Evolutionary conservation across 2,113 vertebrate genomes (phyloP).

Genomic region (Bubo bubo): DNA sequence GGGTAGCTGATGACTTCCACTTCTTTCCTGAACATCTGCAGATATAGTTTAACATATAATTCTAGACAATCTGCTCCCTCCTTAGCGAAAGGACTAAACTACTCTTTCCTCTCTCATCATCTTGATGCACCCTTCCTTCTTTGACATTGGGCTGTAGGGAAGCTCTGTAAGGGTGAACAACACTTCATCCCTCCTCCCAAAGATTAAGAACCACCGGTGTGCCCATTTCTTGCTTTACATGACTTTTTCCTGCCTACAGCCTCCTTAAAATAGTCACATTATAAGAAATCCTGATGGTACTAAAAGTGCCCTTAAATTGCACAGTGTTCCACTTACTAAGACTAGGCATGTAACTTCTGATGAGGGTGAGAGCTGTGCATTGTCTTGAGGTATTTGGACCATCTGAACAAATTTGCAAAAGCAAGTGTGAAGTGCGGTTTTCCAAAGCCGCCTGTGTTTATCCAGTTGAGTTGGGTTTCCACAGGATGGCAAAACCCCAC

Average conservation of each 20-base stretch:
- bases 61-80: not conserved
- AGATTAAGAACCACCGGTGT: not conserved
- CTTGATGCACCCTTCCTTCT: not conserved
- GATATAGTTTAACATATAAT: not conserved
- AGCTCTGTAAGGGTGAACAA: not conserved
- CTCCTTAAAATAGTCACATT: not conserved
- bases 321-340: not conserved
- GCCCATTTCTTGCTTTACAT: not conserved
- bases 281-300: not conserved
- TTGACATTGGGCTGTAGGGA: not conserved
- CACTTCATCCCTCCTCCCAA: not conserved
- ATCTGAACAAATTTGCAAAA: no score
- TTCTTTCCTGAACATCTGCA: not conserved
- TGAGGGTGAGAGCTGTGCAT: no score
- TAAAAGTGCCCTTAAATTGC: not conserved
- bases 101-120: not conserved
- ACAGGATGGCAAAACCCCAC: no score
- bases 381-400: no score
- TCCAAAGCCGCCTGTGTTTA: no score
- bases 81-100: not conserved
- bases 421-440: no score
- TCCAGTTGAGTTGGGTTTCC: no score
- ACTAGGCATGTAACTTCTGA: not conserved
- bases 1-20: not conserved
- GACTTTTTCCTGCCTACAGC: not conserved